Evolutionary conservation across 2,113 vertebrate genomes (phyloP).

Genomic region (Sinocyclocheilus maitianheensis): DNA sequence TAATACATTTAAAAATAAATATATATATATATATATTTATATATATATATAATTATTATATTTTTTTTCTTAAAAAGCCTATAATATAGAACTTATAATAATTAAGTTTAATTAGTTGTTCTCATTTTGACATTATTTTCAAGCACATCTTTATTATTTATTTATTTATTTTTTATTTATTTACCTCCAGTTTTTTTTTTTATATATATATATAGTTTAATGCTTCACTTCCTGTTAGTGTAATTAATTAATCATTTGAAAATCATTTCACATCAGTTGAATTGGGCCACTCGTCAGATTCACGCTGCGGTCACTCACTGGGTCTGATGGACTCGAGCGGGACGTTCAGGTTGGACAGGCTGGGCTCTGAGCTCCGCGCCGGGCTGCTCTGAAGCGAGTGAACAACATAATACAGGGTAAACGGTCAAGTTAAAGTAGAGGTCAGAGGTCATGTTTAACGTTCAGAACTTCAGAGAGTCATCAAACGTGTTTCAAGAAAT

Average conservation of each 20-base stretch:
- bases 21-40: too few relatives aligned
- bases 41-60: too few relatives aligned
- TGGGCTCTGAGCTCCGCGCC: constrained; percentile 76
- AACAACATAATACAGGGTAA: constrained; percentile 5
- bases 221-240: too few relatives aligned
- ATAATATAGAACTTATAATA: too few relatives aligned
- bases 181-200: not conserved
- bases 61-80: too few relatives aligned
- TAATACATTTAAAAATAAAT: too few relatives aligned
- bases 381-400: constrained; percentile 82
- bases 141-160: not conserved
- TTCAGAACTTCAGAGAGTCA: not conserved
- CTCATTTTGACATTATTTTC: not conserved
- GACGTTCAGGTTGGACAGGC: constrained; percentile 85
- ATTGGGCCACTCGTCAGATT: not conserved
- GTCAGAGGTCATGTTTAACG: not conserved
- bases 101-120: not conserved
- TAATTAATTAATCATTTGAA: not conserved
- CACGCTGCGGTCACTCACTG: constrained; percentile 76
- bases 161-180: too few relatives aligned
- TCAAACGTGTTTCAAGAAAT: not conserved
- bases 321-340: constrained; percentile 92
- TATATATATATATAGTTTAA: too few relatives aligned
- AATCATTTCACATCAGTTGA: not conserved
- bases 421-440: not conserved